These are phyloP conservation scores for Azemiops feae DNA, from an alignment of 2,113 vertebrate species.

Conservation along the genomic window DNA sequence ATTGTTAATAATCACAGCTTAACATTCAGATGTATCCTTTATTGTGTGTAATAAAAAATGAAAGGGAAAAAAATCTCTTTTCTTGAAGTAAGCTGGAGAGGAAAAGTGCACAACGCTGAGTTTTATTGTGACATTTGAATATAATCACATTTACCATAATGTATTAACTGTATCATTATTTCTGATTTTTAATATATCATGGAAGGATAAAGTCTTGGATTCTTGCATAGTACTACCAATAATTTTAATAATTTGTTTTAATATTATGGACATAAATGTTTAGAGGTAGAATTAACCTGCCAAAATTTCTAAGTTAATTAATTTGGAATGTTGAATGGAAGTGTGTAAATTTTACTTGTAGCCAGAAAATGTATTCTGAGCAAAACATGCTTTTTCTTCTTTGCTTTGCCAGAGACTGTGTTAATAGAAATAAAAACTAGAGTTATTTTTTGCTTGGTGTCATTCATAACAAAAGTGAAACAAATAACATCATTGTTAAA, in stretches of 20 bases:
- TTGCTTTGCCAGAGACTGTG: constrained; percentile 50
- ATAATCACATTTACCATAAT: not conserved
- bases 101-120: not conserved
- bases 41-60: not conserved
- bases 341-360: constrained; percentile 12
- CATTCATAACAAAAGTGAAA: constrained; percentile 52
- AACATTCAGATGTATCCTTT: not conserved
- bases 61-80: not conserved
- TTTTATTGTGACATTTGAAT: not conserved
- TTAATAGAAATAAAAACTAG: constrained; percentile 57
- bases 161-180: not conserved
- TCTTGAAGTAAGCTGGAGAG: not conserved
- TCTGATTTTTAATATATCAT: too few relatives aligned
- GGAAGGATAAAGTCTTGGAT: not conserved
- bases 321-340: constrained; percentile 42
- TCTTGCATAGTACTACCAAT: not conserved
- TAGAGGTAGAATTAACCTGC: not conserved
- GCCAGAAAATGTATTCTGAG: constrained; percentile 49
- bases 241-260: not conserved
- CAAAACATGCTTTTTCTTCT: constrained; percentile 30
- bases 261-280: not conserved
- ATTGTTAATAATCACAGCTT: not conserved
- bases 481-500: constrained; percentile 47
- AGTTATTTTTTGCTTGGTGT: constrained; percentile 55
- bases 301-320: constrained; percentile 42